phyloP scores from a whole-genome alignment of 2,797 vertebrate genomes.

The Kryptolebias ocellatus region DNA sequence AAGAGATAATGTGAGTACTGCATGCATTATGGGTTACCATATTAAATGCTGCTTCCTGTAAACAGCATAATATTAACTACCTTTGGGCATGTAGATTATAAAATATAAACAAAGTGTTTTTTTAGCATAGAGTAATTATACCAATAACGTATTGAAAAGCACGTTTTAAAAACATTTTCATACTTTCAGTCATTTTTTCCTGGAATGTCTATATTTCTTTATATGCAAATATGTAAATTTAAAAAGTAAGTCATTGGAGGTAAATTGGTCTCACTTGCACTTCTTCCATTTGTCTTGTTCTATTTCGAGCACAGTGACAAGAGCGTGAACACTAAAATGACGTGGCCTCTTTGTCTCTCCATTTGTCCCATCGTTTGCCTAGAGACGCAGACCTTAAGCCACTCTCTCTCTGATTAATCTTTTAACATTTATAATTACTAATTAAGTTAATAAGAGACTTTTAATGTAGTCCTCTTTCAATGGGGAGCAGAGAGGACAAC shows the following conservation, averaged over 20 bases:
- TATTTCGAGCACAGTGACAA: slow-evolving; percentile 51
- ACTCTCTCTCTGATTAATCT: slow-evolving; percentile 94
- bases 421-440: slow-evolving; percentile 98
- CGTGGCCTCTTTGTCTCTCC: slow-evolving; percentile 89
- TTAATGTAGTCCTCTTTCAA: slow-evolving; percentile 89
- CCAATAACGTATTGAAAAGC: neutral
- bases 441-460: slow-evolving; percentile 98
- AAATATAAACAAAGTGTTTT: slow-evolving; percentile 23
- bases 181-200: neutral
- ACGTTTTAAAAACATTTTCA: neutral
- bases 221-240: neutral
- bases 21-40: slow-evolving; percentile 72
- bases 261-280: slow-evolving; percentile 37
- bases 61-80: slow-evolving; percentile 53
- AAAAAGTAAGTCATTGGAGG: slow-evolving; percentile 14
- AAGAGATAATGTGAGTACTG: slow-evolving; percentile 73
- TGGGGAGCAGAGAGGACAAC: slow-evolving; percentile 89
- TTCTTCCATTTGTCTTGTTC: slow-evolving; percentile 45
- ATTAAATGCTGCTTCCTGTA: slow-evolving; percentile 68
- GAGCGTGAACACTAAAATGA: slow-evolving; percentile 80
- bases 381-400: slow-evolving; percentile 94
- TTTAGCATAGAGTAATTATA: slow-evolving; percentile 12
- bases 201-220: neutral
- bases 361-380: slow-evolving; percentile 76
- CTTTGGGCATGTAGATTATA: slow-evolving; percentile 41